Base-by-base conservation (phyloP, 2,797 vertebrate genomes). In the Rhinogobio ventralis region DNA sequence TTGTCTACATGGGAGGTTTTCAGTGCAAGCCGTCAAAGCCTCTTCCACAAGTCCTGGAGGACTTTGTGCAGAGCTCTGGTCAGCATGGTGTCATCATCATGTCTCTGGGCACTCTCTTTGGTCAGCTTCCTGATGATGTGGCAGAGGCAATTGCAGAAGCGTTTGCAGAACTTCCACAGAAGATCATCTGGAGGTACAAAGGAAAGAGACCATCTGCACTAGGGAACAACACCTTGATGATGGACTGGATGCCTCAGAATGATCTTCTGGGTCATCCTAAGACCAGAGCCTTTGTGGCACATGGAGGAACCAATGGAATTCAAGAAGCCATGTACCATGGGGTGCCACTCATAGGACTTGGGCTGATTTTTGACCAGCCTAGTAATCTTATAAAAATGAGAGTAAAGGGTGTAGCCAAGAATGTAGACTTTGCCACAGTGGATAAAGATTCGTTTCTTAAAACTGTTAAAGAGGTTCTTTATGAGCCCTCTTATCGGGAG, bases 1-100 rank as follows among this genome's bases (percentile, higher is more conserved):
- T 89, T 2, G 78, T 92, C 23, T 93, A 93, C 55, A 86, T 93
- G 1, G 90, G 89, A 14, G 91, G 92, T 5, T 91, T 93, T 42
- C 92, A 92, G 28, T 93, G 92, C 83, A 87, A 79, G 45, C 88
- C 89, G 5, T 36, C 91, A 7, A 90, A 88, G 60, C 88, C 91
- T 14, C 91, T 92, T 74, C 72, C 89, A 19, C 76, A 82, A 45
- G 86, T 92, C 15, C 82, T 93, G 10, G 91, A 91, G 82, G 86
- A 90, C 49, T 91, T 91, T 90, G 88, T 90, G 30, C 88, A 91
- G 84, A 90, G 89, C 75, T 91, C 90, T 73, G 90, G 90, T 23
- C 87, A 91, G 23, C 39, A 42, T 42, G 39, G 39, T 42, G 39
- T 42, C 39, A 2, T 42, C 39, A 42, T 42, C 39, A 42, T 42